Evolutionary conservation across 2,113 vertebrate genomes (phyloP), one percentile per base, ranked within the genome.

Genomic region (Xyrauchen texanus): DNA sequence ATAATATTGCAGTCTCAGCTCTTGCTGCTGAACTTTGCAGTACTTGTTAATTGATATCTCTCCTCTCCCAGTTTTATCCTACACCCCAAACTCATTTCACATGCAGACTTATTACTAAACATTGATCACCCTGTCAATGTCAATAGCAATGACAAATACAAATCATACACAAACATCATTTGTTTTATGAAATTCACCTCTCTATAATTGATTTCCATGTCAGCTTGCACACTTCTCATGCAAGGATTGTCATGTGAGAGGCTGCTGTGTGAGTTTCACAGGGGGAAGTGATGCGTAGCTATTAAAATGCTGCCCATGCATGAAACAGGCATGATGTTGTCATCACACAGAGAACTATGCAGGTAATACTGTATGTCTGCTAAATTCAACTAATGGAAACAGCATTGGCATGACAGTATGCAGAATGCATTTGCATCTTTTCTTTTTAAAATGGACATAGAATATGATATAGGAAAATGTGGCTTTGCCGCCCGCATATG

Each of bases 1-100:
- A 87, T 83, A 81, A 84, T 93, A 92, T 92, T 93, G 93, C 92
- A 88, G 79, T 67, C 91, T 93, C 88, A 88, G 89, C 88, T 85
- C 85, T 89, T 84, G 57, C 34, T 88, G 88, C 89, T 90, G 89
- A 90, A 90, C 88, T 90, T 87, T 85, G 89, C 88, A 87, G 88
- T 87, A 88, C 83, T 84, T 83, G 83, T 88, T 92, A 93, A 95
- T 91, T 94, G 91, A 95, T 95, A 92, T 92, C 87, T 90, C 86
- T 34, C 21, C 21, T 91, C 85, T 89, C 76, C 74, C 78, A 69
- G 68, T 82, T 34, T 34, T 1, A 34, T 1, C 21, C 21, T 34
- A 34, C 21, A 34, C 21, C 83, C 82, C 74, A 82, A 75, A 82
- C 89, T 93, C 89, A 90, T 91, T 89, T 87, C 86, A 91, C 92